These are phyloP conservation scores for Tribolium castaneum DNA, from an alignment of 1,140 invertebrate species.

Conservation along the genomic window DNA sequence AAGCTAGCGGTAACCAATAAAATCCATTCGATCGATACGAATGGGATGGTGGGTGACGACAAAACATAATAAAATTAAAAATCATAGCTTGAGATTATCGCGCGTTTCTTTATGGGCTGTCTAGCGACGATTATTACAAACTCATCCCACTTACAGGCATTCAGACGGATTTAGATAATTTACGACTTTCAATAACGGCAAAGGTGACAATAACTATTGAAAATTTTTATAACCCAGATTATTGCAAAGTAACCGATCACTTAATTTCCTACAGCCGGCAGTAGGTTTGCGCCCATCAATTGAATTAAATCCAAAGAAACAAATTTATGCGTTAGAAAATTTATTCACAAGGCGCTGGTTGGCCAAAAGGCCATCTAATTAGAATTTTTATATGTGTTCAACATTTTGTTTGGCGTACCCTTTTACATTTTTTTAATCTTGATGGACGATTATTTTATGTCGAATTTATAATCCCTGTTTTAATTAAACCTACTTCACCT, in stretches of 20 bases:
- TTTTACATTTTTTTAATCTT: background rate
- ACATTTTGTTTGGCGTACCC: background rate
- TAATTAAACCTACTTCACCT: too few species aligned
- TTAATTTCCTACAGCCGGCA: background rate
- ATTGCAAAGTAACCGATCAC: background rate
- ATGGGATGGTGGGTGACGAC: constrained; percentile 4
- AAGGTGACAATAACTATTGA: background rate
- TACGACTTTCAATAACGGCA: background rate
- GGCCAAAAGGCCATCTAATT: background rate
- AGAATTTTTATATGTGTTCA: background rate
- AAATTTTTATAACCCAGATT: background rate
- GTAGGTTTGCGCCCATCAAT: background rate
- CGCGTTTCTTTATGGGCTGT: background rate
- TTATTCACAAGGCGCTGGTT: background rate
- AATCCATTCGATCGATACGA: constrained; percentile 10
- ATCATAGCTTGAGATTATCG: background rate
- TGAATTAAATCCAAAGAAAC: background rate
- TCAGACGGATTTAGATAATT: background rate
- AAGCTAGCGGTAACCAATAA: constrained; percentile 25
- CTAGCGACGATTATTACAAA: background rate
- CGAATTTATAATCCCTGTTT: background rate
- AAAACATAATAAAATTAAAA: background rate
- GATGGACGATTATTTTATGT: background rate
- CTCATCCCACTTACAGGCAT: background rate
- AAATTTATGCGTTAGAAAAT: background rate